Evolutionary conservation across 2,888 invertebrate genomes (phyloP), one percentile per base, ranked within the genome.

Genomic region (Rhagophthalmus giganteus): DNA sequence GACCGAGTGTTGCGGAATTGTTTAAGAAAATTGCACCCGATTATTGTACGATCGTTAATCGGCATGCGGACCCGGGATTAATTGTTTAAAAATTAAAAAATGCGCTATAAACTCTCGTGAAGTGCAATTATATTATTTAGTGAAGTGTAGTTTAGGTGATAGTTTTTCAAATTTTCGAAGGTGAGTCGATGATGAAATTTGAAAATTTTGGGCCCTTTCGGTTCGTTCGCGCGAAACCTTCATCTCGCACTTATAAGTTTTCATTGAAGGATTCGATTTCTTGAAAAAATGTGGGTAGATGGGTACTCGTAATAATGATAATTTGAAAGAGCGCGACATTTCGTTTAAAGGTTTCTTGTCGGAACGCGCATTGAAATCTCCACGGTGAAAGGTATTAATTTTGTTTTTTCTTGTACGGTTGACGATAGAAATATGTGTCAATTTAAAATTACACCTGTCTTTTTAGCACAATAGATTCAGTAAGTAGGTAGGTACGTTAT

Each of bases 1-100:
- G 61, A 59, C 65, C 64, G 60, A 64, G 57, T 59, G 63, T 38
- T 27, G 48, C 33, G 37, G 44, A 27, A 41, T 38, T 45, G 38
- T 44, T 41, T 15, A 50, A 44, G 15, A 44, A 50, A 44, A 44
- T 50, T 28, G 32, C 47, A 40, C 14, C 37, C 24, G 20, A 34
- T 41, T 41, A 37, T 41, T 31, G 31, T 27, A 16, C 27, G 16
- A 31, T 12, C 14, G 30, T 34, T 15, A 34, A 20, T 39, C 44
- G 51, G 34, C 13, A 45, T 51, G 44, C 27, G 28, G 45, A 34
- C 31, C 34, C n/a, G 4, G 6, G 16, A 16, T 20, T n/a, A 24
- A 28, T 14, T 11, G 3, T 32, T 16, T 37, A 26, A 31, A 25
- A 32, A 15, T 11, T 8, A 27, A 51, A 61, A 59, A 52, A 60